These are phyloP conservation scores for Leptonema lineaticorne DNA, from an alignment of 1,140 invertebrate genomes.

Conservation along the genomic window DNA sequence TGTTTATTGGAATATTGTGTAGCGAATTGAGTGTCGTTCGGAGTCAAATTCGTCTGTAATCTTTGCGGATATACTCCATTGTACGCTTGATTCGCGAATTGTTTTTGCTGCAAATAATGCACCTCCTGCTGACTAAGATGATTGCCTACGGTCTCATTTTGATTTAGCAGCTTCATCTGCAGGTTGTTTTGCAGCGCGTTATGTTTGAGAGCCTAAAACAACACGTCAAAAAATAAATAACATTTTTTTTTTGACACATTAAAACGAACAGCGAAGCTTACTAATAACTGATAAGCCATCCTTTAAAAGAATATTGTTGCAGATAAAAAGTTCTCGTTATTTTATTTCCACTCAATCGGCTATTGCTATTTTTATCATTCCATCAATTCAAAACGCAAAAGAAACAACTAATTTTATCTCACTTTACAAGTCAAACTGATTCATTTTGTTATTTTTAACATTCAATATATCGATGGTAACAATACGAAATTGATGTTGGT, in stretches of 20 bases:
- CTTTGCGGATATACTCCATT: constrained; percentile 49
- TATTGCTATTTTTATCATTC: no score
- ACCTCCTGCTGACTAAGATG: constrained; percentile 55
- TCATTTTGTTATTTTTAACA: no score
- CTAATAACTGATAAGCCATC: no score
- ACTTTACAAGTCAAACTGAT: no score
- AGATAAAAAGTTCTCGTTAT: no score
- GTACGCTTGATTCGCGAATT: constrained; percentile 31
- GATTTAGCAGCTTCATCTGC: constrained; percentile 55
- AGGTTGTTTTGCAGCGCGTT: constrained; percentile 55
- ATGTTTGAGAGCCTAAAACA: constrained; percentile 53
- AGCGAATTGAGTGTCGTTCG: constrained; percentile 39
- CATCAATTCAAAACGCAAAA: neutral
- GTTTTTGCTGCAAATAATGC: constrained; percentile 54
- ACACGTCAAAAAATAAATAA: constrained; percentile 5
- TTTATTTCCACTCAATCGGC: no score
- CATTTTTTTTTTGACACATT: no score
- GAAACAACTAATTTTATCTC: no score
- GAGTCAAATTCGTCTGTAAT: constrained; percentile 49
- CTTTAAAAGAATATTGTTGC: no score
- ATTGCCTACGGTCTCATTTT: constrained; percentile 53
- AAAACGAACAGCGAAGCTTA: no score
- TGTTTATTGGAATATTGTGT: constrained; percentile 52
- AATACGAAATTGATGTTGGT: neutral
- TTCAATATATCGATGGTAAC: neutral